A percentile compares a stretch with the other conserved stretches of the same genome.
phyloP scores from a whole-genome alignment of 2,113 vertebrate genomes.

The Hyla sarda region DNA sequence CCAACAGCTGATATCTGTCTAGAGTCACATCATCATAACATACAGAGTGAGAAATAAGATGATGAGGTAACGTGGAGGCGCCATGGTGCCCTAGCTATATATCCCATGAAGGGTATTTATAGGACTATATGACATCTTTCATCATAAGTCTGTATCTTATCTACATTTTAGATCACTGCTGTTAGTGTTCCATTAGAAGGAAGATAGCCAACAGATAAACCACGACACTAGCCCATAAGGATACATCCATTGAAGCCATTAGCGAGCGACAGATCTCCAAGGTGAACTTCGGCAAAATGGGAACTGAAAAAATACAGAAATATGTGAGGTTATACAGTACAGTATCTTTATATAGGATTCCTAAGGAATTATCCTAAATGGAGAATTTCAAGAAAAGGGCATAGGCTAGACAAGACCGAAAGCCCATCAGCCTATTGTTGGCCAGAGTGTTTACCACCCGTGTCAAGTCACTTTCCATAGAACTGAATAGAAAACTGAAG shows the following conservation, averaged over 20 bases:
- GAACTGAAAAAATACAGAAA: conserved; percentile 11
- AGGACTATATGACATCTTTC: background rate
- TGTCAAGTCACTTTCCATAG: too few species aligned
- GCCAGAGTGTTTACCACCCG: too few species aligned
- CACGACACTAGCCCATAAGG: background rate
- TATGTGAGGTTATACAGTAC: background rate
- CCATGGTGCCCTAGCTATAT: background rate
- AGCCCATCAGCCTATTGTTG: too few species aligned
- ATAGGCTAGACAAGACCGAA: too few species aligned
- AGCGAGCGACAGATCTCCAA: conserved; percentile 25
- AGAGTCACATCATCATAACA: conserved; percentile 41
- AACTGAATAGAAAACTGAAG: too few species aligned
- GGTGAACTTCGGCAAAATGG: conserved; percentile 8
- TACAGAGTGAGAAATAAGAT: background rate
- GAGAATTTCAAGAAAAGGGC: too few species aligned
- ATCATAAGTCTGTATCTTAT: background rate
- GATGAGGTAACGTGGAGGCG: background rate
- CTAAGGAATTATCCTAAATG: background rate
- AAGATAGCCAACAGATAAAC: background rate
- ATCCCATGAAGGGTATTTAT: background rate
- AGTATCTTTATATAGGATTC: background rate
- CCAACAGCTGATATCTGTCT: conserved; percentile 47
- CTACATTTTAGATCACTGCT: background rate
- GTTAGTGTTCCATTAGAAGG: background rate
- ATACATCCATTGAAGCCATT: conserved; percentile 53